Evolutionary conservation across 2,113 vertebrate genomes (phyloP).

Genomic region (Isurus oxyrinchus): DNA sequence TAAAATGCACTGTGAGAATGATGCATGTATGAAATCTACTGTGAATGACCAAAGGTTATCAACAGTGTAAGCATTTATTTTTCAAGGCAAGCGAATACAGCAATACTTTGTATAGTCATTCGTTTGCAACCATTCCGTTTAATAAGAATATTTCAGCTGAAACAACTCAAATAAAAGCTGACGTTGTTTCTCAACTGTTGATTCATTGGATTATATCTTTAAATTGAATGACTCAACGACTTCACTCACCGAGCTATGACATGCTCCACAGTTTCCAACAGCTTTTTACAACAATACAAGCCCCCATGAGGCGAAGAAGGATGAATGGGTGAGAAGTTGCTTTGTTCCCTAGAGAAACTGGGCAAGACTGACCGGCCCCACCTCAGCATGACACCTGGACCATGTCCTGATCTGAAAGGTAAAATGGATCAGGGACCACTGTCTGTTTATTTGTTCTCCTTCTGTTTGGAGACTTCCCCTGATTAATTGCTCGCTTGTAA

Average conservation of each 20-base stretch:
- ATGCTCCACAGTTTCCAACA: background rate
- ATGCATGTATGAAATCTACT: background rate
- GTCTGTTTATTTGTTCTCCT: constrained; percentile 70
- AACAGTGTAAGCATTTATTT: background rate
- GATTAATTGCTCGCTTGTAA: constrained; percentile 73
- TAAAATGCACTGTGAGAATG: background rate
- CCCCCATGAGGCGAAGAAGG: background rate
- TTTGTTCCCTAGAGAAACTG: constrained; percentile 48
- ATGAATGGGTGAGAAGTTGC: constrained; percentile 29
- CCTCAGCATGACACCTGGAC: constrained; percentile 63
- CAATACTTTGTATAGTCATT: background rate
- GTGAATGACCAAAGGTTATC: background rate
- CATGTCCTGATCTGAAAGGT: constrained; percentile 55
- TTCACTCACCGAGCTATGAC: background rate
- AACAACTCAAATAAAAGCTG: background rate
- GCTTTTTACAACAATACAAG: background rate
- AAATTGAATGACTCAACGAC: background rate
- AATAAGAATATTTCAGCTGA: background rate
- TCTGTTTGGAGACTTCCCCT: constrained; percentile 73
- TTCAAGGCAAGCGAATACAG: background rate
- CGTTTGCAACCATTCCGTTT: background rate
- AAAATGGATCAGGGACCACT: constrained; percentile 54
- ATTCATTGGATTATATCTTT: constrained; percentile 6
- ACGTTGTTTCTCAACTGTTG: background rate
- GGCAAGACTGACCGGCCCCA: constrained; percentile 58